These are phyloP conservation scores for Perca fluviatilis DNA, from an alignment of 2,113 vertebrate species.

Conservation along the genomic window DNA sequence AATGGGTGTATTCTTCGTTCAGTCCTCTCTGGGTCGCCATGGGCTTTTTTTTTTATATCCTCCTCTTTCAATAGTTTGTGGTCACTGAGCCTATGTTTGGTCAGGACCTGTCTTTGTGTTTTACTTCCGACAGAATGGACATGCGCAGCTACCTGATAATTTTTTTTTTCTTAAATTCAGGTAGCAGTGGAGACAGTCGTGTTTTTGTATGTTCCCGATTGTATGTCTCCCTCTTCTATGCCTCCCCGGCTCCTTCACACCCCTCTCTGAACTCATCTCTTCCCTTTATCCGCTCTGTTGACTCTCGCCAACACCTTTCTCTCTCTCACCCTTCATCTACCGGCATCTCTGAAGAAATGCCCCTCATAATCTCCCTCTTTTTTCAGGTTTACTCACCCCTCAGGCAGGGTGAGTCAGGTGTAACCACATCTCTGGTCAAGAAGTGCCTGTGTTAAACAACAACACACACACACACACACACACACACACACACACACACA, in stretches of 20 bases:
- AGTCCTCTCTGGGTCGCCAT: neutral
- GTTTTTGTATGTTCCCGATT: neutral
- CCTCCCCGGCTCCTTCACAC: constrained; percentile 22
- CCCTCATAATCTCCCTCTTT: constrained; percentile 53
- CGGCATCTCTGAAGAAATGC: constrained; percentile 40
- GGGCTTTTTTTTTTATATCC: neutral
- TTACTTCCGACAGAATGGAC: constrained; percentile 35
- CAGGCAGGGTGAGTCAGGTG: constrained; percentile 61
- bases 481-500: constrained; percentile 3
- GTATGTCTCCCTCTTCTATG: neutral
- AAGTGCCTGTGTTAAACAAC: constrained; percentile 31
- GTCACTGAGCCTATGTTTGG: constrained; percentile 36
- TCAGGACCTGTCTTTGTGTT: constrained; percentile 34
- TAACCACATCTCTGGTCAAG: constrained; percentile 41
- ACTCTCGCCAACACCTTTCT: constrained; percentile 21
- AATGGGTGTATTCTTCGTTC: neutral
- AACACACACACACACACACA: neutral
- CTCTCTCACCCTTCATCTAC: constrained; percentile 23
- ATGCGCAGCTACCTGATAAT: neutral
- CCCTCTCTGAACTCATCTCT: constrained; percentile 53
- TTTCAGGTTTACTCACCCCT: constrained; percentile 52
- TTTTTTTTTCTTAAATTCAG: neutral
- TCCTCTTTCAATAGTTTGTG: constrained; percentile 10
- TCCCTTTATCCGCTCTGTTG: constrained; percentile 46
- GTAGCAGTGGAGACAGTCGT: neutral